Base-by-base conservation (phyloP, 2,888 invertebrate species). In the Lithophane ornitopus region DNA sequence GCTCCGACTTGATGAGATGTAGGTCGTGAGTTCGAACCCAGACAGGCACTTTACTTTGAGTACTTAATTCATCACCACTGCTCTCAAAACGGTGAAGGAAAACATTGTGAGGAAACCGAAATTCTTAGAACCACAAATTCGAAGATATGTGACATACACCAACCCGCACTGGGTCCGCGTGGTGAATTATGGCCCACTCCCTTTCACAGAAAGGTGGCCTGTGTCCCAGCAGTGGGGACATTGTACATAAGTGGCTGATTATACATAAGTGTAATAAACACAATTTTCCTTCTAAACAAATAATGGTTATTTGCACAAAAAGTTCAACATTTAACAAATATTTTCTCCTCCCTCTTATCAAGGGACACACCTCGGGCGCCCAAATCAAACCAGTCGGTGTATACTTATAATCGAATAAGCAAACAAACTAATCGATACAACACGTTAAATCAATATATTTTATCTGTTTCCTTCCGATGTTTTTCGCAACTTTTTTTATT, bases 381-480 rank as follows among this genome's bases (percentile, higher is more conserved):
- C 63, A 59, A 66, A 61, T 62, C 14, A 56, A 65, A 76, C 71
- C 44, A 46, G 70, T 75, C 71, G 39, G 70, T n/a, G n/a, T 76
- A 83, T 56, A 75, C 34, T 54, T 44, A 62, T 66, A 80, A 75
- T 80, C 84, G 75, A 72, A 16, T 75, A 58, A 62, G 34, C 58
- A 76, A 69, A 76, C 63, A 73, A 44, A 6, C 22, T 65, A 72
- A 69, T 76, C 82, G 59, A 82, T 80, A 68, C 1, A 70, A 77
- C 83, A 70, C 56, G 71, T 52, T 71, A 69, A 80, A 69, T 82
- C 67, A 74, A 84, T 84, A 66, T 59, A 65, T 68, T 75, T 75
- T 85, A 82, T 85, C 75, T 54, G n/a, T 82, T 85, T 85, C 75
- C 82, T 84, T 84, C 85, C 84, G 85, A 70, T 65, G 62, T 83